phyloP scores from a whole-genome alignment of 2,113 vertebrate genomes.

The Aegithalos caudatus region DNA sequence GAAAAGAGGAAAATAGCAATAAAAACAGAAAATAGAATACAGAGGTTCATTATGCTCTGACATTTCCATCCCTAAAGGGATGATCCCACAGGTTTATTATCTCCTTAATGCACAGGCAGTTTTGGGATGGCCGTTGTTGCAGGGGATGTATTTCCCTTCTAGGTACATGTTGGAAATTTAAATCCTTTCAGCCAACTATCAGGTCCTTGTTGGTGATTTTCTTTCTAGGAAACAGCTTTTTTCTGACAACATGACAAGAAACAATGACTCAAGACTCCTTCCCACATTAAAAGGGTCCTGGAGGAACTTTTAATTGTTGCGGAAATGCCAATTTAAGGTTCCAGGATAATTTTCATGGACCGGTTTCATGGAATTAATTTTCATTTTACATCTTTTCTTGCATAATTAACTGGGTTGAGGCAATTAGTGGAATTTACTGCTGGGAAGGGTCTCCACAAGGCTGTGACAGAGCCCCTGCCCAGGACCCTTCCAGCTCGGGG shows the following conservation, averaged over 20 bases:
- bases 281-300: constrained; percentile 39
- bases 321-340: constrained; percentile 16
- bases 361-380: neutral
- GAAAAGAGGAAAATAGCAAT: neutral
- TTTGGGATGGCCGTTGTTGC: neutral
- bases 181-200: neutral
- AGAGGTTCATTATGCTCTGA: neutral
- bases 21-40: neutral
- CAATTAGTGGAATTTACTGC: neutral
- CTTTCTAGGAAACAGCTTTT: constrained; percentile 17
- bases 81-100: neutral
- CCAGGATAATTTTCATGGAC: neutral
- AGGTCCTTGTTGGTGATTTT: constrained; percentile 3
- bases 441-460: neutral
- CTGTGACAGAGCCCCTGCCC: neutral
- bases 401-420: neutral
- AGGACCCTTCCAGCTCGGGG: neutral
- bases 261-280: constrained; percentile 1
- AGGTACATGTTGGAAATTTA: neutral
- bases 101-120: neutral
- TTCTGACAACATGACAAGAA: constrained; percentile 6
- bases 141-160: neutral
- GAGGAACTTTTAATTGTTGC: neutral
- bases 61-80: neutral
- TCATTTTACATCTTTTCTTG: neutral